A percentile compares a stretch with the other conserved stretches of the same genome.
These are phyloP conservation scores for Ylistrum balloti DNA, from an alignment of 1,140 invertebrate genomes.

Conservation along the genomic window DNA sequence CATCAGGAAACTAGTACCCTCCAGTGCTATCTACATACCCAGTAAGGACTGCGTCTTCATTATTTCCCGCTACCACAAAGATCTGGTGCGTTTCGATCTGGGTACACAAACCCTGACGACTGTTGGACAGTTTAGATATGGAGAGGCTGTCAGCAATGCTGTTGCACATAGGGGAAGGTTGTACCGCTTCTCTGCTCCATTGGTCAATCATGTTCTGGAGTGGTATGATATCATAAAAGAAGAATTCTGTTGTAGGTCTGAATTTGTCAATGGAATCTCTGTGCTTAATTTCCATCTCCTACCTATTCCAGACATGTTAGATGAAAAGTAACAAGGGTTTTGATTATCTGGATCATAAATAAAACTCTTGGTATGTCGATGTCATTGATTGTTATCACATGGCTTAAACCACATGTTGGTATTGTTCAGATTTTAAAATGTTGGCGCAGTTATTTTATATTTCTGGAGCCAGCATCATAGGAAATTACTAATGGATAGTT, in stretches of 20 bases:
- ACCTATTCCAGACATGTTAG: conserved; percentile 1
- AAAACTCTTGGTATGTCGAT: background rate
- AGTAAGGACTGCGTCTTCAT: background rate
- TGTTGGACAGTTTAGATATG: background rate
- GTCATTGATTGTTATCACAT: too few species aligned
- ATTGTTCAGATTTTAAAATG: too few species aligned
- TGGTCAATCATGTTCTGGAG: background rate
- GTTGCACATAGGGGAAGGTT: background rate
- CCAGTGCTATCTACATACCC: background rate
- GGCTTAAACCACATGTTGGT: too few species aligned
- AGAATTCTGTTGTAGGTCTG: background rate
- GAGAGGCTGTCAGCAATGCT: background rate
- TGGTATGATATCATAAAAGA: background rate
- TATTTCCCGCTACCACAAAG: background rate
- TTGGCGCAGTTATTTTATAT: background rate
- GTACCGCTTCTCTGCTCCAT: background rate
- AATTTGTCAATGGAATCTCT: background rate
- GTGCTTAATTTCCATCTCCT: conserved; percentile 2
- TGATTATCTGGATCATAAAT: background rate
- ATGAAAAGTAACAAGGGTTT: background rate
- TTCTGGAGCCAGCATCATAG: background rate
- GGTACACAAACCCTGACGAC: background rate
- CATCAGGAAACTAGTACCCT: background rate
- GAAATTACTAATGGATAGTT: background rate
- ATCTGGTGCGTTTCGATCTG: background rate